Conservation (phyloP, 2,113 vertebrate genomes). For the Heliornis fulica region DNA sequence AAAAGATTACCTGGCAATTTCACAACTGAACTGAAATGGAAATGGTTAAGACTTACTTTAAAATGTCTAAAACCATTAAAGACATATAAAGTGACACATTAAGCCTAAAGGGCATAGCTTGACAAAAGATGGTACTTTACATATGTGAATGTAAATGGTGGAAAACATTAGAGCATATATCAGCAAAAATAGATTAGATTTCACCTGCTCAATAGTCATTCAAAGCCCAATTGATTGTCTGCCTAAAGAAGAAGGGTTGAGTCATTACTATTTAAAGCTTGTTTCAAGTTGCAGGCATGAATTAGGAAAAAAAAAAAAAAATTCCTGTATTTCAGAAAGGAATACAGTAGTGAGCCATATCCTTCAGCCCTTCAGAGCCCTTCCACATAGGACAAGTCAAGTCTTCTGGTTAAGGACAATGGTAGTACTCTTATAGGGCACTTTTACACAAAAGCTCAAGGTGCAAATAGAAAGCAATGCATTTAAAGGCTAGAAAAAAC, state of each 20-base stretch:
- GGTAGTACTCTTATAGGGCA: neutral
- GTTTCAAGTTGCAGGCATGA: neutral
- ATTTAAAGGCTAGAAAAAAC: conserved; percentile 1
- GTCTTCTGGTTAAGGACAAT: neutral
- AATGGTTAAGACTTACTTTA: neutral
- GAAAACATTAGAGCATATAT: neutral
- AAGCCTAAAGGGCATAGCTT: neutral
- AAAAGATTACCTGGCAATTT: neutral
- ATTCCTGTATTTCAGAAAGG: neutral
- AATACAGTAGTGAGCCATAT: neutral
- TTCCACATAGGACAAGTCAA: neutral
- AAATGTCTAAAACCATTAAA: neutral
- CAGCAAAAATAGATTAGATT: neutral
- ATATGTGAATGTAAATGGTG: neutral
- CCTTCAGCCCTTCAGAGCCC: neutral
- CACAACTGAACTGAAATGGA: neutral
- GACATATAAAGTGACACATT: neutral
- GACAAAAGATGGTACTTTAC: neutral
- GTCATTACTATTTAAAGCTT: neutral
- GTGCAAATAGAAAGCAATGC: neutral
- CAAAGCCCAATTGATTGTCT: neutral
- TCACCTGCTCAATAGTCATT: neutral
- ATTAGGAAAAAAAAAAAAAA: neutral
- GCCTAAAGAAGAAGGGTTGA: neutral
- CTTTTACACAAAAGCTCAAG: neutral